Percentiles rank a stretch among this genome's conserved stretches.
These are phyloP conservation scores for Lophius americanus DNA, from an alignment of 2,797 vertebrate species.

Conservation along the genomic window DNA sequence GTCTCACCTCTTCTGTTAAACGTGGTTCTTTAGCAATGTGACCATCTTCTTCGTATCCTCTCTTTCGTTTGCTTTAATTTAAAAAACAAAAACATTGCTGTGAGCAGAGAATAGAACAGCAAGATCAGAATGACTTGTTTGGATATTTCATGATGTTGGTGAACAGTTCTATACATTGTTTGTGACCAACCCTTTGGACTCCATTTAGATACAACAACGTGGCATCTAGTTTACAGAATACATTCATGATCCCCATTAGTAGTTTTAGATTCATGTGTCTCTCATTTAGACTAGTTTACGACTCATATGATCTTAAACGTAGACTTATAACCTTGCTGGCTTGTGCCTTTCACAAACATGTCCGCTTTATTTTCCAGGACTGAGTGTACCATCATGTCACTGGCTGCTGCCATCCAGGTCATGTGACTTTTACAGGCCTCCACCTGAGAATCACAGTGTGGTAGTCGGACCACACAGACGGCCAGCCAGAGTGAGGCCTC, in stretches of 20 bases:
- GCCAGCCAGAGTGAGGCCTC: conserved; percentile 61
- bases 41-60: conserved; percentile 92
- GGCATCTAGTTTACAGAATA: conserved; percentile 33
- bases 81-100: background rate
- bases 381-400: conserved; percentile 86
- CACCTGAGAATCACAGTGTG: conserved; percentile 45
- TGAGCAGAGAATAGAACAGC: background rate
- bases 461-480: conserved; percentile 36
- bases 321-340: background rate
- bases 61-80: conserved; percentile 89
- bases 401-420: conserved; percentile 85
- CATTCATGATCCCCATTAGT: conserved; percentile 42
- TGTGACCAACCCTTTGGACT: conserved; percentile 23
- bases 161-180: conserved; percentile 15
- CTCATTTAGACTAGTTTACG: conserved; percentile 40
- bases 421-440: conserved; percentile 74
- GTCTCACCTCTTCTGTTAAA: conserved; percentile 66
- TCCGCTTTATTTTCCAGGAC: conserved; percentile 83
- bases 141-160: conserved; percentile 11
- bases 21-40: conserved; percentile 86
- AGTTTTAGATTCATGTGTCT: conserved; percentile 33
- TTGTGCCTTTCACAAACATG: conserved; percentile 59
- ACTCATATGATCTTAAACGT: conserved; percentile 4
- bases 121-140: background rate
- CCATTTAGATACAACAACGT: conserved; percentile 30